Base-by-base conservation (phyloP, 2,113 vertebrate genomes). In the Actenoides hombroni region DNA sequence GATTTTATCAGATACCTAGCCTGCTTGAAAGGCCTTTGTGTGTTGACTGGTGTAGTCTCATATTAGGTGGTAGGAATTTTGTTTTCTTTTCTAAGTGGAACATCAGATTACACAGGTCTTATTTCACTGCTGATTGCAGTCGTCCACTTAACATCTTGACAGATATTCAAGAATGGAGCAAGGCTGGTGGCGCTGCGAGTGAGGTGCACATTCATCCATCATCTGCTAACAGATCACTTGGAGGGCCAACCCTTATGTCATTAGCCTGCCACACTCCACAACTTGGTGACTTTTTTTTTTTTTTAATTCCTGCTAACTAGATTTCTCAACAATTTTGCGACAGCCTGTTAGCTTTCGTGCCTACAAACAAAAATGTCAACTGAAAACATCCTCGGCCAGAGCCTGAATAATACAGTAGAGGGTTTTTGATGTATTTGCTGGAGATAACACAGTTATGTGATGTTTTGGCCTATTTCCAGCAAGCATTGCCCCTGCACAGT, bases 71-170 rank as follows among this genome's bases (percentile, higher is more conserved):
- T 68, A 95, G 85, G 95, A 96, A 97, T 98, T 96, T 96, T 98
- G 98, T 98, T 98, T 98, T 98, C 98, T 97, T 98, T 98, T 96
- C 97, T 98, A 98, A 98, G 98, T 98, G 98, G 98, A 98, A 98
- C 98, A 99, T 99, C 98, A 98, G 98, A 99, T 98, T 98, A 99
- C 98, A 97, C 97, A 94, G 98, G 98, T 99, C 98, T 98, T 98
- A 98, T 99, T 99, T 99, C 98, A 98, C 97, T 96, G 97, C 98
- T 98, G 98, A 98, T 98, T 98, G 98, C 98, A 97, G 97, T 95
- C 96, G 95, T 98, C 98, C 98, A 99, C 98, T 99, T 99, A 99
- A 99, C 98, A 97, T 97, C 98, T 98, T 98, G 98, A 99, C 98
- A 98, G 98, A 98, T 97, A 96, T 97, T 98, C 97, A 97, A 96